Conservation (phyloP, 2,113 vertebrate genomes). For the Coryphaenoides rupestris region DNA sequence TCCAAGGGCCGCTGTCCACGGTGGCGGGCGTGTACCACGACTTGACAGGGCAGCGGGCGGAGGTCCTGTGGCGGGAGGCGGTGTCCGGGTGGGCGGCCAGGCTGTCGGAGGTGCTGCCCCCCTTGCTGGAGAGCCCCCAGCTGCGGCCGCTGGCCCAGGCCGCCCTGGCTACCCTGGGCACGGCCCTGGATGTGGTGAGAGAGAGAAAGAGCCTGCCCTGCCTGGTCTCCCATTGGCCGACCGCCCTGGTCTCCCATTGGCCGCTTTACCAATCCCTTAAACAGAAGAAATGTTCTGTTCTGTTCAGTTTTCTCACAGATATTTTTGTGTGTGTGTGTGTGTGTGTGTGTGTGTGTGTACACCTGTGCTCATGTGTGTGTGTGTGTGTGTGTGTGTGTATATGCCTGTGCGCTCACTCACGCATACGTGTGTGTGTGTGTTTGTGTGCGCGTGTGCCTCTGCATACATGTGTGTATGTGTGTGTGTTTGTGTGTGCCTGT, state of each 20-base stretch:
- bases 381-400: constrained; percentile 8
- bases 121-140: constrained; percentile 65
- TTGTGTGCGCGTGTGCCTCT: background rate
- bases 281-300: background rate
- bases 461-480: too few species aligned
- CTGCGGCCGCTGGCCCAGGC: constrained; percentile 62
- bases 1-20: constrained; percentile 81
- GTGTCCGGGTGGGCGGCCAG: constrained; percentile 54
- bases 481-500: too few species aligned
- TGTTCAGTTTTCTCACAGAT: background rate
- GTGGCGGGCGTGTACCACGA: constrained; percentile 82
- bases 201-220: too few species aligned
- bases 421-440: constrained; percentile 1
- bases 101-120: constrained; percentile 66
- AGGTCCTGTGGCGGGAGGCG: constrained; percentile 71
- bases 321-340: background rate
- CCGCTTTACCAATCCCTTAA: background rate
- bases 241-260: background rate
- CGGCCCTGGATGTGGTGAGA: constrained; percentile 73
- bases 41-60: constrained; percentile 72
- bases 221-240: too few species aligned
- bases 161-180: constrained; percentile 43
- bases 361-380: too few species aligned
- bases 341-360: too few species aligned
- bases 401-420: too few species aligned